phyloP scores from a whole-genome alignment of 2,888 invertebrate species.

The Malthinus seriepunctatus region DNA sequence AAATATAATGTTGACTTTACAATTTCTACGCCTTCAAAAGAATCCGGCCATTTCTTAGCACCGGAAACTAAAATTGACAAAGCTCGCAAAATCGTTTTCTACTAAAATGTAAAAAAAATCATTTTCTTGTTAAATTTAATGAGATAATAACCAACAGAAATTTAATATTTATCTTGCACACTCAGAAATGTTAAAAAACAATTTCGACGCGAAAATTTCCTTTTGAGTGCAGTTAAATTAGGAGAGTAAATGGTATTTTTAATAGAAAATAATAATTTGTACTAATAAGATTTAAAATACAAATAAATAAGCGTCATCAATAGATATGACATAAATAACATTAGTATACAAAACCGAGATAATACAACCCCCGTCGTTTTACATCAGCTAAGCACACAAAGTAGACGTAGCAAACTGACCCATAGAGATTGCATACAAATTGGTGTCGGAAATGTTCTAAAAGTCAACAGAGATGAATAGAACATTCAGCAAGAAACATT shows the following conservation, averaged over 20 bases:
- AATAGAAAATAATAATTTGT: background rate
- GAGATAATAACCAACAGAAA: too few relatives aligned
- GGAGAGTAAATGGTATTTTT: background rate
- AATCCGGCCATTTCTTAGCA: slow-evolving; percentile 24
- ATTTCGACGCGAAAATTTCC: too few relatives aligned
- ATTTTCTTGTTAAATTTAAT: background rate
- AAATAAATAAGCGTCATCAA: slow-evolving; percentile 3
- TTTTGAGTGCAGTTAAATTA: background rate
- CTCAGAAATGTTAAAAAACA: too few relatives aligned
- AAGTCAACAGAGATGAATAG: slow-evolving; percentile 40
- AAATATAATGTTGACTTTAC: slow-evolving; percentile 32
- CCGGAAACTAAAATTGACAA: slow-evolving; percentile 26
- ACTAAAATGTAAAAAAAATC: slow-evolving; percentile 1
- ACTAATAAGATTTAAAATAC: background rate
- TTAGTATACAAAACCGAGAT: slow-evolving; percentile 20
- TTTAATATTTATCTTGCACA: too few relatives aligned
- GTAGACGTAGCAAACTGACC: slow-evolving; percentile 24
- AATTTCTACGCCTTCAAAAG: slow-evolving; percentile 27
- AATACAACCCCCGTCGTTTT: slow-evolving; percentile 26
- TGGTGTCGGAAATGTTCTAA: slow-evolving; percentile 34
- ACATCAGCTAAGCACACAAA: slow-evolving; percentile 28
- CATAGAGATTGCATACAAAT: slow-evolving; percentile 29
- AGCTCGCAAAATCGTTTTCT: slow-evolving; percentile 6
- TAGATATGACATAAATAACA: slow-evolving; percentile 15
- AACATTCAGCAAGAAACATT: slow-evolving; percentile 36